phyloP scores from a whole-genome alignment of 2,113 vertebrate genomes.

The Anthoscopus minutus region DNA sequence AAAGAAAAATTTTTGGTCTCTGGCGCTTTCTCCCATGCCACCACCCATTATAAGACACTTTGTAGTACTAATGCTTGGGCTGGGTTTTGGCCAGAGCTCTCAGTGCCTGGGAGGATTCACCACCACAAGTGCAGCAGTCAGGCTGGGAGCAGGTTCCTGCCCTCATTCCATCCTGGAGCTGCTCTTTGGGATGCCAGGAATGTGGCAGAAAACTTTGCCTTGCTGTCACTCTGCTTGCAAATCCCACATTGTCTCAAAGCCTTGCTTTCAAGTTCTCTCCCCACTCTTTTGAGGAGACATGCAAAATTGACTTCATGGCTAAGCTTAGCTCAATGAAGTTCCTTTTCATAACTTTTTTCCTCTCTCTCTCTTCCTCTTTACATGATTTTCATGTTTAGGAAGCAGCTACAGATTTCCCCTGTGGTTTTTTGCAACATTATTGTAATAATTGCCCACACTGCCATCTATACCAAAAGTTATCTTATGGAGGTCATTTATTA shows the following conservation, averaged over 20 bases:
- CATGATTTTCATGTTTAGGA: background rate
- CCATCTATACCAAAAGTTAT: constrained; percentile 3
- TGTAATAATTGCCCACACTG: background rate
- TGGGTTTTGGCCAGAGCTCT: background rate
- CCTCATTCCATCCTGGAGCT: background rate
- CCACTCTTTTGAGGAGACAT: background rate
- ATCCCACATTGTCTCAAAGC: background rate
- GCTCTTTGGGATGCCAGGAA: background rate
- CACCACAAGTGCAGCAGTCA: background rate
- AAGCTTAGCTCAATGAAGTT: background rate
- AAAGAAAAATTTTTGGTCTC: background rate
- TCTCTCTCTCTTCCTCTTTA: background rate
- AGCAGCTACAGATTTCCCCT: constrained; percentile 9
- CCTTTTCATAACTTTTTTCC: background rate
- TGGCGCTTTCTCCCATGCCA: background rate
- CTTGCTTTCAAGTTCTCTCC: background rate
- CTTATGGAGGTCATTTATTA: constrained; percentile 21
- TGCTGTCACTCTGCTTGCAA: background rate
- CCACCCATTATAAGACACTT: background rate
- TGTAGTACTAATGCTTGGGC: background rate
- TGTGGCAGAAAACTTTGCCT: background rate
- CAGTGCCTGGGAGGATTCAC: background rate
- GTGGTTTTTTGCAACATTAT: background rate
- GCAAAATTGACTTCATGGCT: background rate
- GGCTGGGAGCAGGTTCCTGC: background rate